Evolutionary conservation across 2,113 vertebrate species (phyloP).

Genomic region (Grallaria varia): DNA sequence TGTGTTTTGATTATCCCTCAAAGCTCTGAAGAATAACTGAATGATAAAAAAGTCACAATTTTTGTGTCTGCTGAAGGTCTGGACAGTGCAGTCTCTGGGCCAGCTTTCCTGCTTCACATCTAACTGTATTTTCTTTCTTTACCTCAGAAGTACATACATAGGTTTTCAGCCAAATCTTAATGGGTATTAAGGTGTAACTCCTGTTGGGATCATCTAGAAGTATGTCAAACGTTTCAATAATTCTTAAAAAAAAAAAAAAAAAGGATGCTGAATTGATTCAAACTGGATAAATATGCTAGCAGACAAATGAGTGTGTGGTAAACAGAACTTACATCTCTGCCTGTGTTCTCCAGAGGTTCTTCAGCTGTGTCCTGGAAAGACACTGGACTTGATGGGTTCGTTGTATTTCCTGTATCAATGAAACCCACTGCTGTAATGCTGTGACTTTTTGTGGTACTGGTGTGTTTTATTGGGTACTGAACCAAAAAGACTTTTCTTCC

Average conservation of each 20-base stretch:
- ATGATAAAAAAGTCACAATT: background rate
- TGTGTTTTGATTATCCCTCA: background rate
- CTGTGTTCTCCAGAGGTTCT: background rate
- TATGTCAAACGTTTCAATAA: background rate
- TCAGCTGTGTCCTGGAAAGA: background rate
- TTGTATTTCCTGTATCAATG: background rate
- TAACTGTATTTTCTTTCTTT: background rate
- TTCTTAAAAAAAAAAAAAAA: background rate
- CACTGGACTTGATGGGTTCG: background rate
- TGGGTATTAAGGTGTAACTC: background rate
- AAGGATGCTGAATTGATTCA: background rate
- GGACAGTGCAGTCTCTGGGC: background rate
- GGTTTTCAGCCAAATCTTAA: background rate
- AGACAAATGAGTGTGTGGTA: background rate
- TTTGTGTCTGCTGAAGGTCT: background rate
- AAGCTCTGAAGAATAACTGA: background rate
- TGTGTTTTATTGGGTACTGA: background rate
- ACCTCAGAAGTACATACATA: background rate
- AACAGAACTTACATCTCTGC: background rate
- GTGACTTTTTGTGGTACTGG: background rate
- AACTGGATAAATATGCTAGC: background rate
- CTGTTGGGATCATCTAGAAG: background rate
- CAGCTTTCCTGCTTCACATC: background rate
- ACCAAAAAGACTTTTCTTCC: background rate
- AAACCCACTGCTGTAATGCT: background rate